Percentiles rank a stretch among this genome's conserved stretches.
These are phyloP conservation scores for Aethina tumida DNA, from an alignment of 1,140 invertebrate genomes.

Conservation along the genomic window DNA sequence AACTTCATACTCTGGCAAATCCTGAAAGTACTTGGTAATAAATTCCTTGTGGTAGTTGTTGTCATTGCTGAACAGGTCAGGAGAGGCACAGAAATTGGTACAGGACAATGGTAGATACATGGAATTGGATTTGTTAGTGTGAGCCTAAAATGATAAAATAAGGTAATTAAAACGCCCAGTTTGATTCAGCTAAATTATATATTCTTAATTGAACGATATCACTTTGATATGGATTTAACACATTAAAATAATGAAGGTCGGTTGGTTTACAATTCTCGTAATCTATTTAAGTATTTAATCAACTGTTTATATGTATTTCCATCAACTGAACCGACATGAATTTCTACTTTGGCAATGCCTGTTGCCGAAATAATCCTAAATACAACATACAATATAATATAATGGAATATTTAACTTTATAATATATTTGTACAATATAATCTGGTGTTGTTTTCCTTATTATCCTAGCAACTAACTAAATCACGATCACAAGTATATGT, in stretches of 20 bases:
- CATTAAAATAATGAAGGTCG: conserved; percentile 18
- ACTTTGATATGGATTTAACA: conserved; percentile 23
- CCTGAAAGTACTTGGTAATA: conserved; percentile 20
- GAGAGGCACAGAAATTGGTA: conserved; percentile 13
- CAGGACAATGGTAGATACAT: conserved; percentile 14
- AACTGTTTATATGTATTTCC: neutral
- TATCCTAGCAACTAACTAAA: conserved; percentile 21
- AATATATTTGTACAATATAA: conserved; percentile 33
- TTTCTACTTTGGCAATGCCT: neutral
- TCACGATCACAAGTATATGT: conserved; percentile 26
- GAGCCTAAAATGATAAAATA: too few relatives aligned
- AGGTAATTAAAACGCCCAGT: too few relatives aligned
- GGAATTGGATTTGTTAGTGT: too few relatives aligned
- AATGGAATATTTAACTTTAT: conserved; percentile 26
- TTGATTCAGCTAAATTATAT: conserved; percentile 22
- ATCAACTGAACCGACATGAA: conserved; percentile 3
- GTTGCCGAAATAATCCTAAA: conserved; percentile 20
- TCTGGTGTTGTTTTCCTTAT: conserved; percentile 29
- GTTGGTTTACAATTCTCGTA: too few relatives aligned
- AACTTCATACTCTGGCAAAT: conserved; percentile 18
- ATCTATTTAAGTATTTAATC: too few relatives aligned
- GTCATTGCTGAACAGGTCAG: conserved; percentile 18
- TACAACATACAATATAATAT: conserved; percentile 31
- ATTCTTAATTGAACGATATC: conserved; percentile 23
- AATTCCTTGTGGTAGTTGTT: conserved; percentile 18